Evolutionary conservation across 2,113 vertebrate genomes (phyloP).

Genomic region (Callochromis pleurospilus): DNA sequence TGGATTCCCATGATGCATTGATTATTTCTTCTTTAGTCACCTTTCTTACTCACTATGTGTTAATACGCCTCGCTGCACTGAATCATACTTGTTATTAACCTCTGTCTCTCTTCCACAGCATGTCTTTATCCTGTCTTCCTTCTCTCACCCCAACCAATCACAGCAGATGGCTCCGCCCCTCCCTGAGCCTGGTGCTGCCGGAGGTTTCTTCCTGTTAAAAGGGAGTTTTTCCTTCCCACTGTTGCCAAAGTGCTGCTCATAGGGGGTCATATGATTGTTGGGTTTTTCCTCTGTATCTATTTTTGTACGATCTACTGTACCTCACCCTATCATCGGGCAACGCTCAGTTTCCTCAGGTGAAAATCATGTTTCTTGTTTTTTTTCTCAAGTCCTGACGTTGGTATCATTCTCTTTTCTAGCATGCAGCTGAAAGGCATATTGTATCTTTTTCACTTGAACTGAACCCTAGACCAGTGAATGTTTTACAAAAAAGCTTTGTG

Average conservation of each 20-base stretch:
- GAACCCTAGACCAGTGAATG: fast-evolving
- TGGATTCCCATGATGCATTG: not conserved
- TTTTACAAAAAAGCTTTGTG: not conserved
- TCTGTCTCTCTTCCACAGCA: not conserved
- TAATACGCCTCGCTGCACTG: fast-evolving
- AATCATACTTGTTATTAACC: fast-evolving
- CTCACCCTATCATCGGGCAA: not conserved
- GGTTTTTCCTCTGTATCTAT: not conserved
- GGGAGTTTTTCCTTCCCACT: not conserved
- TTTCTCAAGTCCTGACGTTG: not conserved
- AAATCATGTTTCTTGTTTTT: not conserved
- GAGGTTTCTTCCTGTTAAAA: too few relatives aligned
- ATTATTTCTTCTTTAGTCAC: not conserved
- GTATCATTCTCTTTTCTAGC: not conserved
- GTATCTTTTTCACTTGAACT: not conserved
- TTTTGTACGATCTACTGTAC: not conserved
- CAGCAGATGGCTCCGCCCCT: too few relatives aligned
- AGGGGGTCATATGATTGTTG: not conserved
- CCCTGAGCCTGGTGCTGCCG: fast-evolving
- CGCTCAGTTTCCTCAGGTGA: fast-evolving
- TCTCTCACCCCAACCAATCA: fast-evolving
- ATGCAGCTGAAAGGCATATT: not conserved
- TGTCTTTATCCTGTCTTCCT: too few relatives aligned
- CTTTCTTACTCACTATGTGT: not conserved
- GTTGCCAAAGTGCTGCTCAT: fast-evolving